Evolutionary conservation across 1,140 invertebrate genomes (phyloP), one percentile per base, ranked within the genome.

Genomic region (Bombus sylvicola): DNA sequence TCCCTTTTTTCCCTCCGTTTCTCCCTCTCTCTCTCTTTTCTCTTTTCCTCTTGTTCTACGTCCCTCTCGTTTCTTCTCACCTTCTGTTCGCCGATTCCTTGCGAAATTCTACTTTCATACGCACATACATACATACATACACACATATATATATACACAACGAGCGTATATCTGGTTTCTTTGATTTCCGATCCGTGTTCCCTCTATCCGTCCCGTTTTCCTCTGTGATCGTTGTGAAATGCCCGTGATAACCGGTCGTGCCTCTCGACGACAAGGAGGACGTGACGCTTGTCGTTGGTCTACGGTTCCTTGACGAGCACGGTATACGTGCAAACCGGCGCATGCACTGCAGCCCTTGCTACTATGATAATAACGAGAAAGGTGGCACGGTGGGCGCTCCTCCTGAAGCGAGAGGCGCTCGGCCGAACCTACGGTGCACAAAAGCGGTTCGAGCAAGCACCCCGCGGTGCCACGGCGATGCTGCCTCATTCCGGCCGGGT

Each of bases 311-410:
- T 90, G 89, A 90, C 89, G 86, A 90, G 89, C 89, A 86, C 89
- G 83, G 80, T 83, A 86, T 87, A 88, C 89, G 71, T 88, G 86
- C 79, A 66, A 89, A 82, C 75, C 88, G 88, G 86, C 86, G 89
- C 86, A 85, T 88, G 74, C 86, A 89, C 75, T 81, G 85, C 88
- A 84, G 81, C 75, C 69, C 81, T 69, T 87, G 89, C 88, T 90
- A 90, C 89, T 90, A 90, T 90, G 89, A 88, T 90, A 90, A 90
- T 90, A 88, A 90, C 82, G 88, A 88, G 86, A 90, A 83, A 86
- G 88, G 66, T 57, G 75, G 82, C 79, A 90, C 83, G 89, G 83
- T 90, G 89, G 89, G 68, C 89, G 86, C 79, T 90, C 59, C 82
- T 88, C 86, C 88, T 76, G 75, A 88, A 87, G 66, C 88, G 81